Conservation (phyloP, 1,140 invertebrate genomes). For the Streblospio benedicti region DNA sequence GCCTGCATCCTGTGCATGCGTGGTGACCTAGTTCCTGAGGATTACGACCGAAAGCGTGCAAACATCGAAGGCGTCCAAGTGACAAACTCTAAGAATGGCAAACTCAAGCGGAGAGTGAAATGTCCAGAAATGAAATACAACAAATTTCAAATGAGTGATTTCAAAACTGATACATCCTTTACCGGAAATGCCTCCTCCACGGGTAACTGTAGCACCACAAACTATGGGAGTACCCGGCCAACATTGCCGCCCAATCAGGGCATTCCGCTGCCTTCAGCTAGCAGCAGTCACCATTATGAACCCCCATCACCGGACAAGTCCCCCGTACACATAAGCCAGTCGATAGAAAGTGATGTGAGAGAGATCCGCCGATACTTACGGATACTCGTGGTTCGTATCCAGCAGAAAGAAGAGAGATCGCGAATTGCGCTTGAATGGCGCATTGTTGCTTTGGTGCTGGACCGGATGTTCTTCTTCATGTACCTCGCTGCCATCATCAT, state of each 20-base stretch:
- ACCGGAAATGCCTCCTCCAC: neutral
- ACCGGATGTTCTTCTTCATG: conserved; percentile 25
- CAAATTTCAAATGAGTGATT: conserved; percentile 14
- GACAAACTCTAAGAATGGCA: neutral
- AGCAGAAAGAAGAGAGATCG: conserved; percentile 15
- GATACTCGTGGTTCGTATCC: conserved; percentile 9
- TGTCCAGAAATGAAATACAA: conserved; percentile 18
- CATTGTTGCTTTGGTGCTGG: conserved; percentile 24
- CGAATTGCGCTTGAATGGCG: conserved; percentile 21
- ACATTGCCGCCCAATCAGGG: too few species aligned
- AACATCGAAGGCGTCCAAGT: too few species aligned
- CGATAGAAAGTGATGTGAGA: conserved; percentile 16
- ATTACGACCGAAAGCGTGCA: neutral
- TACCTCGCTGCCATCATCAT: conserved; percentile 22
- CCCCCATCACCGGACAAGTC: conserved; percentile 7
- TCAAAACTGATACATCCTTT: neutral
- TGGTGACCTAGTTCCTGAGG: neutral
- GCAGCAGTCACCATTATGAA: too few species aligned
- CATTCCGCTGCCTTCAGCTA: neutral
- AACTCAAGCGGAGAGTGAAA: conserved; percentile 4
- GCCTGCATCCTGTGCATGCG: conserved; percentile 9
- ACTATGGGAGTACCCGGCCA: neutral
- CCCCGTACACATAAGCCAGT: conserved; percentile 22
- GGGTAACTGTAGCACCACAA: neutral
- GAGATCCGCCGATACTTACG: conserved; percentile 16